Percentiles rank a stretch among this genome's conserved stretches.
phyloP scores from a whole-genome alignment of 2,888 invertebrate species.

The Calliopum simillimum region DNA sequence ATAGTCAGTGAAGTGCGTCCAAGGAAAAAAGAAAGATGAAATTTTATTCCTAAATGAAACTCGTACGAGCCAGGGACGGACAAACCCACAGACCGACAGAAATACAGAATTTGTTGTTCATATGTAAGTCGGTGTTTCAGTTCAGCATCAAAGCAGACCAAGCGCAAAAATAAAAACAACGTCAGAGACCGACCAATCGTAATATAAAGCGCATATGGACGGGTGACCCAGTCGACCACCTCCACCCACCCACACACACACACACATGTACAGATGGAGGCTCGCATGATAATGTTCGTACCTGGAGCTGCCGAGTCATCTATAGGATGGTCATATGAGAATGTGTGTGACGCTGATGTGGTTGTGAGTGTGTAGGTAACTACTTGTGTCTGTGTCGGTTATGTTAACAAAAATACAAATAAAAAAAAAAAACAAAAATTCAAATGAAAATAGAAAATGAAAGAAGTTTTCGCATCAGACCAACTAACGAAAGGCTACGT shows the following conservation, averaged over 20 bases:
- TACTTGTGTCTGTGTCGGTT: too few species aligned
- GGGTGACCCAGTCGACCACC: neutral
- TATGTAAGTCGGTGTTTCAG: neutral
- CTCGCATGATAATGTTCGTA: too few species aligned
- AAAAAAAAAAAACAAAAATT: too few species aligned
- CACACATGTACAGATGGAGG: too few species aligned
- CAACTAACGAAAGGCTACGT: neutral
- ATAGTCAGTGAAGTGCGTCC: conserved; percentile 23
- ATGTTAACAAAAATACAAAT: too few species aligned
- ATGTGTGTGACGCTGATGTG: too few species aligned
- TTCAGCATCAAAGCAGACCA: too few species aligned
- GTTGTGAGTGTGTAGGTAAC: too few species aligned
- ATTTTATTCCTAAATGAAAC: conserved; percentile 2
- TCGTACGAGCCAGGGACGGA: too few species aligned
- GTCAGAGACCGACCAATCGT: conserved; percentile 8
- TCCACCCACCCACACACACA: neutral
- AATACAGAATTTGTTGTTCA: neutral
- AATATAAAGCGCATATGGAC: neutral
- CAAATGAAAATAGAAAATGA: neutral
- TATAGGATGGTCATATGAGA: too few species aligned
- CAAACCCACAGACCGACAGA: neutral
- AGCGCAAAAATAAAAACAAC: neutral
- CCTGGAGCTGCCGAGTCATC: too few species aligned
- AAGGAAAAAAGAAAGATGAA: neutral
- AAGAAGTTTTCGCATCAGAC: neutral